Base-by-base conservation (phyloP, 1,140 invertebrate species). In the Bombus fervidus region DNA sequence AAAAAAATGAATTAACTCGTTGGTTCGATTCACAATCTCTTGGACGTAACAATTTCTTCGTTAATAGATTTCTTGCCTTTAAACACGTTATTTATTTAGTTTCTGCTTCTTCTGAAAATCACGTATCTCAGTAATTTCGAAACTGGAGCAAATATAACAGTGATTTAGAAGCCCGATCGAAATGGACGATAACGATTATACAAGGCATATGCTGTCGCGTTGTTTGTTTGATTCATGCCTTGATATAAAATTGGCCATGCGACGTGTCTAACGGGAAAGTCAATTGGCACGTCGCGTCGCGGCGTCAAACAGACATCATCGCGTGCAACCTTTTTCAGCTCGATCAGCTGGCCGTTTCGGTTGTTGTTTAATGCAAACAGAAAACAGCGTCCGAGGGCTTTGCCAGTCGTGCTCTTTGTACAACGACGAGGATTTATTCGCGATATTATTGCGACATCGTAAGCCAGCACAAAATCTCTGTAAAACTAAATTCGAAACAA, bases 391-490 rank as follows among this genome's bases (percentile, higher is more conserved):
- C 66, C 83, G 71, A 69, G 90, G 92, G 92, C 93, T 94, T 93
- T 92, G 85, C 88, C 91, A 92, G 86, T 89, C 94, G 94, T 95
- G 94, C 94, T 94, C 94, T 94, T 94, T 94, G 93, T 91, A 83
- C 88, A 90, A 85, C 89, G 87, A 68, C 83, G 92, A 93, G 94
- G 94, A 95, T 95, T 95, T 94, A 86, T 88, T 79, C 81, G 88
- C 88, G 87, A 93, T 93, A 93, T 93, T 92, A 85, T 86, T 89
- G 80, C 81, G 68, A 77, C 79, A 77, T 64, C 57, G 53, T 34
- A 41, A 34, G 13, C 34, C 37, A 62, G 28, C 2, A 13, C 34
- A 39, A 62, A 72, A 84, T 84, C 83, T 84, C 74, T 78, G n/a
- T 77, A 77, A 79, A 79, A 84, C 75, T 79, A 79, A 84, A 84